These are phyloP conservation scores for Chironomus striatipennis DNA, from an alignment of 1,140 invertebrate species.

Conservation along the genomic window DNA sequence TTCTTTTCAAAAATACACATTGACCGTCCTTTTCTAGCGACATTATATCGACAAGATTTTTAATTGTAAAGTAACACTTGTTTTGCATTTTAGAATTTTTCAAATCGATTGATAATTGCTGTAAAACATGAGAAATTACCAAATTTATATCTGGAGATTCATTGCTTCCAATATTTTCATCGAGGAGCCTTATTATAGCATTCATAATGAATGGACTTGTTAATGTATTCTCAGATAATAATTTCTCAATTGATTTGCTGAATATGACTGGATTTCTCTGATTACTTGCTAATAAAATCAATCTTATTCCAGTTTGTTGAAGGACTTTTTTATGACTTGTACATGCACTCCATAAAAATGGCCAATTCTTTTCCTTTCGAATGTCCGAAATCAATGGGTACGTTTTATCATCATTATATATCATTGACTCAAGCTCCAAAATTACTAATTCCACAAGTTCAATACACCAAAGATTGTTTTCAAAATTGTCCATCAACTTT, in stretches of 20 bases:
- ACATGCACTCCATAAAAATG: constrained; percentile 37
- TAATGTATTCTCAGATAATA: constrained; percentile 33
- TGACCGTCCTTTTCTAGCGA: not conserved
- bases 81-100: not conserved
- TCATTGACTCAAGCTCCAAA: constrained; percentile 39
- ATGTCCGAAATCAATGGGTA: constrained; percentile 36
- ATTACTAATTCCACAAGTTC: constrained; percentile 46
- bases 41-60: not conserved
- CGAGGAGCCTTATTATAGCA: constrained; percentile 43
- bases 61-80: not conserved
- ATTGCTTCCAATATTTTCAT: constrained; percentile 40
- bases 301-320: constrained; percentile 44
- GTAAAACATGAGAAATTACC: constrained; percentile 29
- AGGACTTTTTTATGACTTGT: constrained; percentile 34
- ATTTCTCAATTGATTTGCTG: constrained; percentile 37
- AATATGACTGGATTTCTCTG: constrained; percentile 35
- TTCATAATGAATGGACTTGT: constrained; percentile 38
- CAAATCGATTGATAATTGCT: not conserved
- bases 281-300: constrained; percentile 37
- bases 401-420: constrained; percentile 33
- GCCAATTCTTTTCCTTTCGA: constrained; percentile 34
- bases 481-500: constrained; percentile 33
- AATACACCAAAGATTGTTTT: constrained; percentile 36
- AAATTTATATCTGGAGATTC: constrained; percentile 42
- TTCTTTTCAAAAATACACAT: not conserved